Evolutionary conservation across 2,888 invertebrate species (phyloP).

Genomic region (Drosophila mimetica): DNA sequence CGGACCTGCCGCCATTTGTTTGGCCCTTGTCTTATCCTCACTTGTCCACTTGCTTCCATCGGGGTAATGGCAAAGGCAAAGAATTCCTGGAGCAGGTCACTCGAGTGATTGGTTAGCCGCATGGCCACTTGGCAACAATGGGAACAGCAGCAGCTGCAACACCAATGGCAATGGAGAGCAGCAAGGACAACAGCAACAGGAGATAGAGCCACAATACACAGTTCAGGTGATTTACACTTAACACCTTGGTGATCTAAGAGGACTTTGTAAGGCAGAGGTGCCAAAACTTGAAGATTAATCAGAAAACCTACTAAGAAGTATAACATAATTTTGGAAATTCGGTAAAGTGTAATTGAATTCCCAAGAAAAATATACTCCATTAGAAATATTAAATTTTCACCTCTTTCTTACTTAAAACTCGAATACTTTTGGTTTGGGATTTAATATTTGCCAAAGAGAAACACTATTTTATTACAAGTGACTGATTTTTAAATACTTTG

Average conservation of each 20-base stretch:
- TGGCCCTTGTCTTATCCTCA: conserved; percentile 19
- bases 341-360: background rate
- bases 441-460: background rate
- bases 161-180: conserved; percentile 1
- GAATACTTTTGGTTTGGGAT: background rate
- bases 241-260: conserved; percentile 40
- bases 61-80: background rate
- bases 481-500: background rate
- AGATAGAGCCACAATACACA: conserved; percentile 6
- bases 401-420: no score
- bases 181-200: conserved; percentile 26
- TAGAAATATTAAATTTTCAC: background rate
- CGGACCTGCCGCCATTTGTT: conserved; percentile 66
- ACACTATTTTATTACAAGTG: background rate
- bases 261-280: background rate
- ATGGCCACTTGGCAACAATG: conserved; percentile 50
- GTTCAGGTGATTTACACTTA: conserved; percentile 55
- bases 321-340: no score
- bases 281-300: background rate
- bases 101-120: conserved; percentile 68
- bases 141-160: conserved; percentile 35
- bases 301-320: background rate
- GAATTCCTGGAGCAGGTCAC: conserved; percentile 8
- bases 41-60: background rate
- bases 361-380: background rate